Conservation (phyloP, 2,113 vertebrate genomes). For the Myrmecophaga tridactyla region DNA sequence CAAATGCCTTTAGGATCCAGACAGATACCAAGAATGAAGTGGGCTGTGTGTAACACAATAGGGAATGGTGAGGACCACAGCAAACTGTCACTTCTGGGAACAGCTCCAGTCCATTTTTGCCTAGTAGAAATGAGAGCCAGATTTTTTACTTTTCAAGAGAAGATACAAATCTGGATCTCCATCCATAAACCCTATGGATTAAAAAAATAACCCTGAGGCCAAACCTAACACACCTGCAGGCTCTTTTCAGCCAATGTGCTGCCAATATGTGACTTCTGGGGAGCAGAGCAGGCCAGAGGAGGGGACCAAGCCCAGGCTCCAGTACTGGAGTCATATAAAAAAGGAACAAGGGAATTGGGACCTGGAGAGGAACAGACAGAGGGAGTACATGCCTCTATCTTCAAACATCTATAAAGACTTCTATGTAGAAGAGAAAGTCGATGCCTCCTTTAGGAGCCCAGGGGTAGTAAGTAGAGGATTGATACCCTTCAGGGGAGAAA, state of each 20-base stretch:
- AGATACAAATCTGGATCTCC: not conserved
- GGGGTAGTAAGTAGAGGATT: fast-evolving
- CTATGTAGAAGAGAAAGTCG: not conserved
- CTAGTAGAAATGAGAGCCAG: not conserved
- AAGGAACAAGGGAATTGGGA: not conserved
- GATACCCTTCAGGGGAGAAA: too few relatives aligned
- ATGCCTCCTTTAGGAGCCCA: fast-evolving
- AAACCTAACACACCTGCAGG: not conserved
- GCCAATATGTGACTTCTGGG: not conserved
- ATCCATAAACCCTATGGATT: not conserved
- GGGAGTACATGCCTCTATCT: not conserved
- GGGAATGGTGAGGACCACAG: not conserved
- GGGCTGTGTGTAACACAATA: not conserved
- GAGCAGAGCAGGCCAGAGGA: not conserved
- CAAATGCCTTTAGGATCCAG: not conserved
- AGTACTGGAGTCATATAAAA: not conserved
- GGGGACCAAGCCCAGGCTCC: not conserved
- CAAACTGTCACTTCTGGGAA: not conserved
- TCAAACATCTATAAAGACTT: not conserved
- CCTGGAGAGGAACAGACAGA: not conserved
- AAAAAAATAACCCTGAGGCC: not conserved
- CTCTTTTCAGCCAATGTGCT: not conserved
- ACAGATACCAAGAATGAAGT: too few relatives aligned
- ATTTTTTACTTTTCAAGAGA: not conserved
- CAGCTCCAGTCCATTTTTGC: not conserved